Percentiles rank a stretch among this genome's conserved stretches.
Conservation (phyloP, 2,888 invertebrate species). For the Holacanthella duospinosa region DNA sequence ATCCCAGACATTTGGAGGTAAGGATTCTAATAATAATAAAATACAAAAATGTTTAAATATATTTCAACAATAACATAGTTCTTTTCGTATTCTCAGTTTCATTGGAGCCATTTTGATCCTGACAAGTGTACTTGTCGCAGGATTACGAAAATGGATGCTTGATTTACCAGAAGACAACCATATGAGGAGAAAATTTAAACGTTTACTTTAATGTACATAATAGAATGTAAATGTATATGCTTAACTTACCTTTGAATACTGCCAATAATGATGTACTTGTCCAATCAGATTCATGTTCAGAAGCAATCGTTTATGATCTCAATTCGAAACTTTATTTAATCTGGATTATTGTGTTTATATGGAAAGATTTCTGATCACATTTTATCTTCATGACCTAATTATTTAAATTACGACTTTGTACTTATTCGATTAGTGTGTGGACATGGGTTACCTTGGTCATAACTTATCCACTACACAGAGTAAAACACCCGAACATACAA, state of each 20-base stretch:
- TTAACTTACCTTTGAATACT: no score
- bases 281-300: no score
- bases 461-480: conserved; percentile 25
- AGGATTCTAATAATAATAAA: background rate
- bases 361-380: no score
- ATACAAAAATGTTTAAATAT: background rate
- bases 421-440: background rate
- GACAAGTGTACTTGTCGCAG: conserved; percentile 21
- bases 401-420: no score
- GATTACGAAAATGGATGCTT: conserved; percentile 26
- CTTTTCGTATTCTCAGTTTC: conserved; percentile 7
- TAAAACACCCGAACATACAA: conserved; percentile 23
- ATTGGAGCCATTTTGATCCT: conserved; percentile 25
- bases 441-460: no score
- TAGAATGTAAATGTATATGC: no score
- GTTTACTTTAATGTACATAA: conserved; percentile 16
- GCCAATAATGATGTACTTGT: background rate
- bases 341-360: no score
- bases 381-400: no score
- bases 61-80: background rate
- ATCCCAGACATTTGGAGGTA: conserved; percentile 28
- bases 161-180: conserved; percentile 25
- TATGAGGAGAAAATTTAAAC: conserved; percentile 15
- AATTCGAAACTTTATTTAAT: no score
- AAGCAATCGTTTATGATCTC: no score